These are phyloP conservation scores for Dryas iulia DNA, from an alignment of 1,140 invertebrate genomes.

Conservation along the genomic window DNA sequence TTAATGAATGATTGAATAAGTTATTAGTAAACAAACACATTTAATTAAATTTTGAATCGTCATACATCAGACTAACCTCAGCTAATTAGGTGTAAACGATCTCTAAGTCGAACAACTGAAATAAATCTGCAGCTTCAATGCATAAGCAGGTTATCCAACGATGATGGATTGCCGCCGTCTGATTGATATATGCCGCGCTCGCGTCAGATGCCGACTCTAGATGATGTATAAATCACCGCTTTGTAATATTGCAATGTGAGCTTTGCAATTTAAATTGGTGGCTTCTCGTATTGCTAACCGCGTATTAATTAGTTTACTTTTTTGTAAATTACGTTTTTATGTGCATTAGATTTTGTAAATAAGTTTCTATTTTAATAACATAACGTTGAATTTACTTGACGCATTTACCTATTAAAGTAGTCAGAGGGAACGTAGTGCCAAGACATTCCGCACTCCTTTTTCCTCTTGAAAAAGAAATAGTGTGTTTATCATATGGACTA, in stretches of 20 bases:
- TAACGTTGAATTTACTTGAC: no score
- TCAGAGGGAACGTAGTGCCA: no score
- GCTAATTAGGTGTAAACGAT: background rate
- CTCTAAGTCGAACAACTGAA: conserved; percentile 11
- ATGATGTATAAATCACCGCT: conserved; percentile 37
- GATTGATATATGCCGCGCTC: conserved; percentile 42
- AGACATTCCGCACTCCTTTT: no score
- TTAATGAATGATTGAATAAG: no score
- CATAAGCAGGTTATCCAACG: conserved; percentile 34
- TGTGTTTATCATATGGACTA: no score
- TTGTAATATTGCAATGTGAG: conserved; percentile 9
- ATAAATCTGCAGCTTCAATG: conserved; percentile 31
- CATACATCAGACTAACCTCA: background rate
- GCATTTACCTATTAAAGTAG: no score
- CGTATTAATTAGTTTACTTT: background rate
- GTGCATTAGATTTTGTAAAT: no score
- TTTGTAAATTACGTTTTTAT: background rate
- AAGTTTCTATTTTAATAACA: no score
- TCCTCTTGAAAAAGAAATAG: no score
- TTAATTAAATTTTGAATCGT: background rate
- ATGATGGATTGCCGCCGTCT: conserved; percentile 36
- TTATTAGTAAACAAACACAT: background rate
- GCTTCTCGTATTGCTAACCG: background rate
- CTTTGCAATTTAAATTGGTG: conserved; percentile 13
- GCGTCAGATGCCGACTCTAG: conserved; percentile 25